Base-by-base conservation (phyloP, 2,888 invertebrate genomes). In the Hipparchia semele region DNA sequence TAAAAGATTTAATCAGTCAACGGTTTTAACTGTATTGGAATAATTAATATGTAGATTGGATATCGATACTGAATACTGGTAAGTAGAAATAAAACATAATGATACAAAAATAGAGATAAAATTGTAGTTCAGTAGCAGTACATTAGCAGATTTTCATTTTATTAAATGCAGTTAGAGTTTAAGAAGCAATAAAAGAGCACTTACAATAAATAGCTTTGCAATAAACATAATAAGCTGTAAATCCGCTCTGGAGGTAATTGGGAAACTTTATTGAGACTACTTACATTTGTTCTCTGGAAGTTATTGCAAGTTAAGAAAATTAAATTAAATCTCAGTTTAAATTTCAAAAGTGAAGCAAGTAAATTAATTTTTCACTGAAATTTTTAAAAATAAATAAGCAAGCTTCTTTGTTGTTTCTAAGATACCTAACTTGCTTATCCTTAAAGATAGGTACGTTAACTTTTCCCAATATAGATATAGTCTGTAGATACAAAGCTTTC, bases 191-290 rank as follows among this genome's bases (percentile, higher is more conserved):
- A 74, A 73, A 76, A 74, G 68, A 72, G 65, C 60, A 71, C 68
- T 70, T 75, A 65, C 65, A 66, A 69, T 56, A 65, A 75, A 72
- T 75, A 76, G 71, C 75, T 71, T 60, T 70, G 74, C 76, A 74
- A 73, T 79, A 78, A 78, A 79, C 76, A 73, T 79, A 78, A 75
- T 75, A 76, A 77, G 73, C 46, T 70, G 77, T 75, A 78, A 80
- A 79, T 76, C 73, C 70, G 75, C 71, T 77, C 56, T 65, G 67
- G 75, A 68, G 71, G 73, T 79, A 78, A 79, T 78, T 78, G 76
- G 74, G 71, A 75, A 78, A 79, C 70, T 78, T 78, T 78, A 78
- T 77, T 71, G 68, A 62, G 74, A 72, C 70, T 74, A 75, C 74
- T 75, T 75, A 70, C 71, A 72, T 75, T 72, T 75, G 72, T 74